phyloP scores from a whole-genome alignment of 2,888 invertebrate genomes.

The Strigamia maritima region DNA sequence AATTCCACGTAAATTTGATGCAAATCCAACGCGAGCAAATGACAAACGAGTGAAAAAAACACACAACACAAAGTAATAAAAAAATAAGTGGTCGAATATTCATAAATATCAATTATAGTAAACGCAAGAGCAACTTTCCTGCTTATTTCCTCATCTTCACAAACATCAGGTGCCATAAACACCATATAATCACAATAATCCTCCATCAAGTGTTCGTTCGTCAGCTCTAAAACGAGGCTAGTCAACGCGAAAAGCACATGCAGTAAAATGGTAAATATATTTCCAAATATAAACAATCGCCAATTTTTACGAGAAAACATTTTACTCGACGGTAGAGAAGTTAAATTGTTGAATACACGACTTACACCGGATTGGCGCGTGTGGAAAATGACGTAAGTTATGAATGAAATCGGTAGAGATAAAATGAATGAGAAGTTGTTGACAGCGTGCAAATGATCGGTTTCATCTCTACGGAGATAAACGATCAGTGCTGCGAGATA shows the following conservation, averaged over 20 bases:
- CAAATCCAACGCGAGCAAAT: not conserved
- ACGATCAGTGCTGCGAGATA: not conserved
- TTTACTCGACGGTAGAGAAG: not conserved
- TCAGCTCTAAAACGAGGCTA: not conserved
- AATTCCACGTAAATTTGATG: not conserved
- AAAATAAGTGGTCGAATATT: not conserved
- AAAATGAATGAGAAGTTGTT: not conserved
- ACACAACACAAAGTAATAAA: not conserved
- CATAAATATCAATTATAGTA: not conserved
- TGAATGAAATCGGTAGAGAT: not conserved
- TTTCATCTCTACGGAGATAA: not conserved
- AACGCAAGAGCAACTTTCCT: not conserved
- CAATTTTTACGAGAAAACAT: not conserved
- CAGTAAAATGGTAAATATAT: not conserved
- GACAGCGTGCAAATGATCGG: not conserved
- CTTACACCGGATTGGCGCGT: not conserved
- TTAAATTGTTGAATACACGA: not conserved
- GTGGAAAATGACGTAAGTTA: not conserved
- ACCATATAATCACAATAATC: not conserved
- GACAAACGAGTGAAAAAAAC: not conserved
- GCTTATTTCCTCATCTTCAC: not conserved
- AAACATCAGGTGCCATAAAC: not conserved
- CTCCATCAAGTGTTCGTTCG: not conserved
- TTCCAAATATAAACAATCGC: not conserved
- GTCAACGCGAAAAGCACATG: not conserved